These are phyloP conservation scores for Scytalopus superciliaris DNA, from an alignment of 2,113 vertebrate genomes.

Conservation along the genomic window DNA sequence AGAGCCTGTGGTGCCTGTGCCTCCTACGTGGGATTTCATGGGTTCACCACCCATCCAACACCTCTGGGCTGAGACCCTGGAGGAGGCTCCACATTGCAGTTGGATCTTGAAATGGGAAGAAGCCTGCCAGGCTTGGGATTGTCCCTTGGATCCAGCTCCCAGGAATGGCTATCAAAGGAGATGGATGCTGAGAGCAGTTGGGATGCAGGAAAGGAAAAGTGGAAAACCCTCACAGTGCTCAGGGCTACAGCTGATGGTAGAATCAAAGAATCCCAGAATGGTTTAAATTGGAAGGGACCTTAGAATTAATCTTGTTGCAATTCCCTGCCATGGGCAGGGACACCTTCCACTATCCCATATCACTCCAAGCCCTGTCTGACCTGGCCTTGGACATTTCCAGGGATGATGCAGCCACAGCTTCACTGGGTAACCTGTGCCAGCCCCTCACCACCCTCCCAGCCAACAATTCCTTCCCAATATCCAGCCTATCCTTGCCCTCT, in stretches of 20 bases:
- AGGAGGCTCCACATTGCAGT: background rate
- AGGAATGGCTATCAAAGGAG: background rate
- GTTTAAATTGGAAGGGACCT: background rate
- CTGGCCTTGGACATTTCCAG: background rate
- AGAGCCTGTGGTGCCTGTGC: background rate
- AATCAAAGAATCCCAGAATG: background rate
- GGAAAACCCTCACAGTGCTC: background rate
- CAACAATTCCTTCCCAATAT: rapidly evolving
- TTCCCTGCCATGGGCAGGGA: background rate
- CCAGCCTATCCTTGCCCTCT: rapidly evolving
- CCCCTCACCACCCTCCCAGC: rapidly evolving
- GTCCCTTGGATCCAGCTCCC: background rate
- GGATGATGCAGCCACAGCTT: background rate
- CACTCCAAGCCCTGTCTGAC: rapidly evolving
- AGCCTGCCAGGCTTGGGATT: background rate
- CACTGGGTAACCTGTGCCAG: background rate
- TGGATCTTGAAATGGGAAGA: background rate
- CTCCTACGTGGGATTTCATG: rapidly evolving
- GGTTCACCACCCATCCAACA: background rate
- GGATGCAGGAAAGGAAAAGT: background rate
- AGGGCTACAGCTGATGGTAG: background rate
- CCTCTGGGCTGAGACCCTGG: background rate
- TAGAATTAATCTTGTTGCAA: rapidly evolving
- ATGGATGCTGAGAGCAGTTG: background rate
- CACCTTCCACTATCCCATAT: rapidly evolving